Base-by-base conservation (phyloP, 2,888 invertebrate genomes). In the Tolmerus cingulatus region DNA sequence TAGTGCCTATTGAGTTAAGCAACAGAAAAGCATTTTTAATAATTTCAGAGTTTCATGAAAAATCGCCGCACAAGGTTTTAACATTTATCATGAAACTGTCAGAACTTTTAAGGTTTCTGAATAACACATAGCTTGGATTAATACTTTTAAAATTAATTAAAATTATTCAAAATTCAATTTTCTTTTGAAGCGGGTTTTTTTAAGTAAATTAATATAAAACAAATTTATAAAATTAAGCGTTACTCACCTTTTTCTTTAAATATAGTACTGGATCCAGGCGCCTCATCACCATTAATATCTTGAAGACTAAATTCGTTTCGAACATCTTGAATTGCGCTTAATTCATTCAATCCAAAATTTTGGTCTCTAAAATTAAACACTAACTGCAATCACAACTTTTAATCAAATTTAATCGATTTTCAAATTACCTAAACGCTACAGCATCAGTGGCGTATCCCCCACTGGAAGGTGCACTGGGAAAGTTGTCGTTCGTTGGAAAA, bases 161-260 rank as follows among this genome's bases (percentile, higher is more conserved):
- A 40, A 40, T 9, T 43, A 43, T 43, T 43, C 14, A 43, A 43
- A 43, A 43, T 43, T 43, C 43, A 43, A 9, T 9, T 43, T 3
- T 46, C 43, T 16, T 40, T 40, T 2, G 43, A 46, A 16, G 0
- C 3, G 12, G 16, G 14, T 4, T 46, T 46, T 43, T 46, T 46
- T 46, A 16, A 46, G 4, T 46, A 16, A 46, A 46, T 12, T 3
- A 43, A 43, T 43, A 43, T 12, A 12, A 51, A 51, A n/a, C 8
- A 51, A 51, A n/a, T n/a, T n/a, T 43, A 5, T 74, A 23, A 66
- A 46, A 46, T 4, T 2, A 0, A 46, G 14, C 4, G 16, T 55
- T 19, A 93, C 95, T 93, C 92, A 95, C 96, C 96, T 94, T 95
- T 94, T 90, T 96, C 95, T 89, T 95, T 93, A 90, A 94, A 94